phyloP scores from a whole-genome alignment of 2,113 vertebrate species.

The Opisthocomus hoazin region DNA sequence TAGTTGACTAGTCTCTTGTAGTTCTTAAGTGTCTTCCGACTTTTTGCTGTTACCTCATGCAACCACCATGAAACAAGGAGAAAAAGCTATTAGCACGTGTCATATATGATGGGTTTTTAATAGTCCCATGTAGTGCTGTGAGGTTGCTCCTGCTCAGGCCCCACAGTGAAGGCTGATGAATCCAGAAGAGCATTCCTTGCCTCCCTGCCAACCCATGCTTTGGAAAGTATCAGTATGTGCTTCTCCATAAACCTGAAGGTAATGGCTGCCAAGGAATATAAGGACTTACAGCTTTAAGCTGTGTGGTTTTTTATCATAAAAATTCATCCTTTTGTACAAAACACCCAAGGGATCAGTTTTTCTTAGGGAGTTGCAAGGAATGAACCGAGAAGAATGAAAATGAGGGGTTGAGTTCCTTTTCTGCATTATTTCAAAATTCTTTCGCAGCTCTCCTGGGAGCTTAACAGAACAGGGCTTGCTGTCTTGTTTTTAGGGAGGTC shows the following conservation, averaged over 20 bases:
- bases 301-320: not conserved
- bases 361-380: not conserved
- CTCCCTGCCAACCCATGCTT: not conserved
- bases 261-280: not conserved
- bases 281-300: not conserved
- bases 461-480: not conserved
- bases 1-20: not conserved
- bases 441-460: not conserved
- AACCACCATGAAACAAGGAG: not conserved
- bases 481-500: not conserved
- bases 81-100: not conserved
- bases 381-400: not conserved
- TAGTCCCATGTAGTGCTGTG: not conserved
- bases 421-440: conserved; percentile 5
- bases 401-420: not conserved
- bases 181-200: not conserved
- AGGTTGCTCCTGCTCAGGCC: not conserved
- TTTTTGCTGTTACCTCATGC: not conserved
- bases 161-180: not conserved
- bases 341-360: not conserved
- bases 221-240: not conserved
- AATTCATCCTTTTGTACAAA: not conserved
- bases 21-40: not conserved
- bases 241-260: not conserved
- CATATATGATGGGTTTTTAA: not conserved